Percentiles rank a stretch among this genome's conserved stretches.
These are phyloP conservation scores for Cyphomyrus plagiostoma DNA, from an alignment of 2,113 vertebrate species.

Conservation along the genomic window DNA sequence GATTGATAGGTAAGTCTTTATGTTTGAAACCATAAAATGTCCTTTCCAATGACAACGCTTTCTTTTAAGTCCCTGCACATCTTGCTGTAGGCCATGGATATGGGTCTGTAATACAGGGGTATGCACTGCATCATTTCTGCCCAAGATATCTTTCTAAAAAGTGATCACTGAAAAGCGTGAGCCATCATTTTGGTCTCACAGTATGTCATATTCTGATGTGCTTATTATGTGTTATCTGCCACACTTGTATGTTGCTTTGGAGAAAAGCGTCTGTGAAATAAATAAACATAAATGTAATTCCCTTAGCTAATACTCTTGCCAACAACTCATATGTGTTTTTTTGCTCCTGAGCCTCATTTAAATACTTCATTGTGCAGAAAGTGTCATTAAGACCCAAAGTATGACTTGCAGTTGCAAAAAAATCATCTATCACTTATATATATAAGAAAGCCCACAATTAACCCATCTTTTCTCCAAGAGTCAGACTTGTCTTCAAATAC, in stretches of 20 bases:
- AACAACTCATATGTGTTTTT: conserved; percentile 38
- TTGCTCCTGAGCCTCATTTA: conserved; percentile 22
- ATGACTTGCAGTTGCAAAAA: conserved; percentile 13
- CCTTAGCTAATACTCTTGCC: conserved; percentile 30
- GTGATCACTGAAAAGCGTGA: neutral
- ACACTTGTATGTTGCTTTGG: neutral
- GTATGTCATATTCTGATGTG: neutral
- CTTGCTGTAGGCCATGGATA: neutral
- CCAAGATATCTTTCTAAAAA: neutral
- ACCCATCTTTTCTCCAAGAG: neutral
- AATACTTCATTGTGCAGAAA: conserved; percentile 31
- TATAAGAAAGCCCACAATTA: neutral
- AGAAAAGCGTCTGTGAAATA: neutral
- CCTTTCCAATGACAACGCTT: neutral
- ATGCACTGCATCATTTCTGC: neutral
- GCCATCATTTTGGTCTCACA: neutral
- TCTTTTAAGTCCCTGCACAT: neutral
- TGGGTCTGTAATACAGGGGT: neutral
- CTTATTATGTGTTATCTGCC: neutral
- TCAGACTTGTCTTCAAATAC: neutral
- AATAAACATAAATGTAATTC: neutral
- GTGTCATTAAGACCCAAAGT: conserved; percentile 30
- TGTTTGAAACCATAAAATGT: neutral
- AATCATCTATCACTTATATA: neutral
- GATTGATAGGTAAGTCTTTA: neutral